Conservation (phyloP, 2,888 invertebrate species). For the Lapara coniferarum region DNA sequence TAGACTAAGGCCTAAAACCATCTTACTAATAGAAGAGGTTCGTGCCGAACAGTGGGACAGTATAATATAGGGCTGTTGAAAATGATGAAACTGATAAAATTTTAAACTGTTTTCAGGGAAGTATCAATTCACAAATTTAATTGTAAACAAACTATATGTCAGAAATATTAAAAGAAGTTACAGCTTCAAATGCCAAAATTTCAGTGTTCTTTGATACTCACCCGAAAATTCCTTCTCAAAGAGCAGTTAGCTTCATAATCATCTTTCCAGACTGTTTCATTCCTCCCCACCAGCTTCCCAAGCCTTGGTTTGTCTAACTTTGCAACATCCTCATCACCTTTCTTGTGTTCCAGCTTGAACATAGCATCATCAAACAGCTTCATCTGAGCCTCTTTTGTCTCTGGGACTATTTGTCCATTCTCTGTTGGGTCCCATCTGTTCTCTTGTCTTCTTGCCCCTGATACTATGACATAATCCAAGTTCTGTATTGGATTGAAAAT, state of each 20-base stretch:
- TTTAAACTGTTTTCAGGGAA: no score
- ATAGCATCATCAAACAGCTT: slow-evolving; percentile 97
- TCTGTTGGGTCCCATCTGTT: slow-evolving; percentile 98
- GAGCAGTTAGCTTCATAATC: slow-evolving; percentile 95
- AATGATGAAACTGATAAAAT: no score
- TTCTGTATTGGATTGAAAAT: slow-evolving; percentile 85
- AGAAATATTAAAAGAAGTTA: no score
- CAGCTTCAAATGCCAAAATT: no score
- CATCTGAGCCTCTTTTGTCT: slow-evolving; percentile 95
- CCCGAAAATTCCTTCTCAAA: slow-evolving; percentile 93
- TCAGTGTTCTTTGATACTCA: slow-evolving; percentile 61
- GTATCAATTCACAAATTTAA: no score
- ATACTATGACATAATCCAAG: slow-evolving; percentile 97
- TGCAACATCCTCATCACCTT: slow-evolving; percentile 89
- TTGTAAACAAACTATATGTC: no score
- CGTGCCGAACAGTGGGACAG: no score
- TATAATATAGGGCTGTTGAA: no score
- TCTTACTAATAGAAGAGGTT: no score
- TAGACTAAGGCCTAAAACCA: no score
- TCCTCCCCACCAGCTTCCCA: slow-evolving; percentile 89
- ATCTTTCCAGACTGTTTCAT: slow-evolving; percentile 94
- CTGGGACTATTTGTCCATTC: slow-evolving; percentile 96
- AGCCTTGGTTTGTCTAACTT: slow-evolving; percentile 89
- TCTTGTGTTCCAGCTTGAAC: slow-evolving; percentile 97
- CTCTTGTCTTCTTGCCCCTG: slow-evolving; percentile 97